These are phyloP conservation scores for Stegodyphus mimosarum DNA, from an alignment of 1,140 invertebrate species.

Conservation along the genomic window DNA sequence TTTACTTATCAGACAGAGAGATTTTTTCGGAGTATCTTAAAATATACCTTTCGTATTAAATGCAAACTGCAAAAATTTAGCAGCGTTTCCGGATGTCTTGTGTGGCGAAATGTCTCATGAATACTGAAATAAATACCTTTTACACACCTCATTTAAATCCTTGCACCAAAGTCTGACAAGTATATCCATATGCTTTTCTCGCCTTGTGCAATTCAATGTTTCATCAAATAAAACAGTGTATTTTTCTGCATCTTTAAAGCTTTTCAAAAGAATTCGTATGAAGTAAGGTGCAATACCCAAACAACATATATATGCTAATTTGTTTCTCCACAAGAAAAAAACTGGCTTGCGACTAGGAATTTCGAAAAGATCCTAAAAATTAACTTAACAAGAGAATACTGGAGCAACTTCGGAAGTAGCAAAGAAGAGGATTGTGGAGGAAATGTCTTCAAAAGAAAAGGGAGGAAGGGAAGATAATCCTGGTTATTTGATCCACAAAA, in stretches of 20 bases:
- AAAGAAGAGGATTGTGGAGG: no score
- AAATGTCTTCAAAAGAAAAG: no score
- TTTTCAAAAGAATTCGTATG: neutral
- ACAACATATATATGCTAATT: neutral
- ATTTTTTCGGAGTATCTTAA: no score
- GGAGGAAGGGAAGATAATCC: no score
- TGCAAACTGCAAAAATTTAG: no score
- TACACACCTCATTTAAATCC: slow-evolving; percentile 4
- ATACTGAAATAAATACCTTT: neutral
- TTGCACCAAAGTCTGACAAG: neutral
- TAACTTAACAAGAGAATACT: no score
- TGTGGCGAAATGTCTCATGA: neutral
- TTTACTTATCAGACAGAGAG: no score
- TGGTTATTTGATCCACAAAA: no score
- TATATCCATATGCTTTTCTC: neutral
- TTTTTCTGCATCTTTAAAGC: neutral
- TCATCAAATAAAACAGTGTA: slow-evolving; percentile 8
- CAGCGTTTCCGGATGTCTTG: neutral
- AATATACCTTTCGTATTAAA: no score
- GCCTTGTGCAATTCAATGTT: neutral
- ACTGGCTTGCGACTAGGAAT: no score
- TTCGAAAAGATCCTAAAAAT: no score
- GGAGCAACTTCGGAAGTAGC: no score
- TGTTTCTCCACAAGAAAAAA: slow-evolving; percentile 5
- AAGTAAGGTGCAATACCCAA: neutral